Evolutionary conservation across 2,797 vertebrate genomes (phyloP), one percentile per base, ranked within the genome.

Genomic region (Gallinago nigripennis): DNA sequence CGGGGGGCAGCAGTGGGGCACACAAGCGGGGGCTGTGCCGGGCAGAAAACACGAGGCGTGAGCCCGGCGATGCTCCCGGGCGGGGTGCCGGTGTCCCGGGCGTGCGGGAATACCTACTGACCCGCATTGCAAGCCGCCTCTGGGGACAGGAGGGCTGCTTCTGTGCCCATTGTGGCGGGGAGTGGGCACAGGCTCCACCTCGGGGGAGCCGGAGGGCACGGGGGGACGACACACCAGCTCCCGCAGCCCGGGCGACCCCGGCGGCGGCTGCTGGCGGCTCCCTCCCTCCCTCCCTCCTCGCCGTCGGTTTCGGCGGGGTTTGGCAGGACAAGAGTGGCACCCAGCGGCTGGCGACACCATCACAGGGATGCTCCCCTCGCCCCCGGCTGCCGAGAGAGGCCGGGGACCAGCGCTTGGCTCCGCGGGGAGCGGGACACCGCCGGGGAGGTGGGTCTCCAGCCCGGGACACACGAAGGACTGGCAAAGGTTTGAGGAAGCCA

Each of bases 241-340:
- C 45, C 45, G 45, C 45, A 20, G 45, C 19, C 43, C 43, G 43
- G 18, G 43, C 18, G 43, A 19, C 45, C 45, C 19, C 45, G 45
- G 45, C 45, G 11, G 45, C 43, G 8, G 43, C 43, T 43, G 43
- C 45, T 46, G 21, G 45, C 45, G 21, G 45, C 45, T 46, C 10
- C 45, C 45, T 46, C 45, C 45, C 39, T 48, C 9, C 45, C 45
- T 46, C 45, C 45, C 39, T 24, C 46, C 46, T 13, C 30, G 9
- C 70, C 56, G 13, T 39, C 37, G 18, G 30, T 4, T n/a, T 12
- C 27, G 56, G 68, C 53, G 70, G 70, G 43, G 78, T 96, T 92
- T 15, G 61, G 61, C 82, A 61, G 93, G 83, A 48, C 90, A 57
- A 92, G 37, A 95, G 89, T 92, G 95, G 71, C 95, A 71, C 82